Conservation (phyloP, 92 coral and sea anemone species). For the Desmophyllum pertusum region DNA sequence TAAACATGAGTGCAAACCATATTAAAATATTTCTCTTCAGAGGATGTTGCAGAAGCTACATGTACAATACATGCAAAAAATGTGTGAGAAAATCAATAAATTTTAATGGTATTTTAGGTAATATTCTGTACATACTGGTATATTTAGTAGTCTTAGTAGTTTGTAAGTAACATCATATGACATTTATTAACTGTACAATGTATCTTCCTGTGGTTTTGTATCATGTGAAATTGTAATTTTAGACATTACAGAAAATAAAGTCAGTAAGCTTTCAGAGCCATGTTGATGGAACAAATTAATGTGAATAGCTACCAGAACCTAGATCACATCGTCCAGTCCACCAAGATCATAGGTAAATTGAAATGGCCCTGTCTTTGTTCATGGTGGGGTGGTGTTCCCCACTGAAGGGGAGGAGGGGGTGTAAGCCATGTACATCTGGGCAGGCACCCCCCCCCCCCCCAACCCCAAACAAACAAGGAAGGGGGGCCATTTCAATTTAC, state of each 20-base stretch:
- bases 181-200: too few species aligned
- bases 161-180: neutral
- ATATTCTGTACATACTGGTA: neutral
- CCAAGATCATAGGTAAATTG: too few species aligned
- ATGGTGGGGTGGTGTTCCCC: too few species aligned
- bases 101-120: neutral
- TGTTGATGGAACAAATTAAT: neutral
- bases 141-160: neutral
- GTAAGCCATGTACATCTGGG: too few species aligned
- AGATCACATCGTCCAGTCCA: too few species aligned
- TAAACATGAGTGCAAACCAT: neutral
- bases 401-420: too few species aligned
- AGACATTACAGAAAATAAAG: neutral
- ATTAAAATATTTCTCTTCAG: neutral
- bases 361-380: too few species aligned
- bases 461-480: too few species aligned
- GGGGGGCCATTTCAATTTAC: too few species aligned
- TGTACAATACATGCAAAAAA: neutral
- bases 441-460: too few species aligned
- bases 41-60: neutral
- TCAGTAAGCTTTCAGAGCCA: neutral
- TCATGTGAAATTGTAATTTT: neutral
- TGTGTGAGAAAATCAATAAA: neutral
- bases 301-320: too few species aligned
- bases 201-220: neutral